phyloP scores from a whole-genome alignment of 2,888 invertebrate genomes.

The Ormia ochracea region DNA sequence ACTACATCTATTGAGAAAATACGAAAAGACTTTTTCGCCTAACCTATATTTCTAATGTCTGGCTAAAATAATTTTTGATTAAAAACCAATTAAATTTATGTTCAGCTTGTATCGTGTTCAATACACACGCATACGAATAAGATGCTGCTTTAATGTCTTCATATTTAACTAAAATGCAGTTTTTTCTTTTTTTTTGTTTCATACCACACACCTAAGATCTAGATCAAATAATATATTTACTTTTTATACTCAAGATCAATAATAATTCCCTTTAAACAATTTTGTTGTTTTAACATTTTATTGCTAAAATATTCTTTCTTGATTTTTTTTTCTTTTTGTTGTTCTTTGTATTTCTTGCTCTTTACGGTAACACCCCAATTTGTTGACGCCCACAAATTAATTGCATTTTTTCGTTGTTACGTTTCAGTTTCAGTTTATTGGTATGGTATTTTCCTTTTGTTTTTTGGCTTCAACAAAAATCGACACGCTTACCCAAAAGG shows the following conservation, averaged over 20 bases:
- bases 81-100: too few relatives aligned
- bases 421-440: conserved; percentile 13
- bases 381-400: conserved; percentile 62
- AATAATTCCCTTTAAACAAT: background rate
- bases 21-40: too few relatives aligned
- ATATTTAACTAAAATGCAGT: background rate
- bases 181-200: background rate
- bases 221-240: conserved; percentile 40
- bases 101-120: too few relatives aligned
- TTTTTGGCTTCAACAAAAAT: conserved; percentile 11
- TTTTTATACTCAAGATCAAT: background rate
- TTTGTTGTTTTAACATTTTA: conserved; percentile 23
- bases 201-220: conserved; percentile 60
- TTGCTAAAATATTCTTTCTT: background rate
- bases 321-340: too few relatives aligned
- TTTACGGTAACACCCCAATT: conserved; percentile 62
- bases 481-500: conserved; percentile 58
- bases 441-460: too few relatives aligned
- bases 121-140: background rate
- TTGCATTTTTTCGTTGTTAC: conserved; percentile 51
- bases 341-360: conserved; percentile 27
- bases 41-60: too few relatives aligned
- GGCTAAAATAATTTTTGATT: too few relatives aligned
- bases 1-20: too few relatives aligned
- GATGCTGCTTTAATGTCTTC: background rate